Evolutionary conservation across 2,113 vertebrate genomes (phyloP).

Genomic region (Oryzias woworae): DNA sequence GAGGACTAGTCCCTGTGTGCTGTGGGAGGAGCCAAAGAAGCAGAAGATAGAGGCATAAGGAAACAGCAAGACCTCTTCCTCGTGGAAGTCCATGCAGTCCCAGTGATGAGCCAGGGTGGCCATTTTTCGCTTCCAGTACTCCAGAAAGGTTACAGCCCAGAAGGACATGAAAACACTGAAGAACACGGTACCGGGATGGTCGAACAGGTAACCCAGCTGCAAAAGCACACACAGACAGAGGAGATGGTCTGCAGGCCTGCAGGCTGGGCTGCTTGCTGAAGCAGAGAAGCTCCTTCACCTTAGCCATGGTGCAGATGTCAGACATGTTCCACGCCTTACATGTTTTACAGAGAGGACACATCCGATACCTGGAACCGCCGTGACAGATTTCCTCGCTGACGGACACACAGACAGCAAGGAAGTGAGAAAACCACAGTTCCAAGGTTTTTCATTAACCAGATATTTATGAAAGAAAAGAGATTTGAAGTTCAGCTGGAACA

Average conservation of each 20-base stretch:
- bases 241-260: not conserved
- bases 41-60: no score
- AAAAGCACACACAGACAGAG: not conserved
- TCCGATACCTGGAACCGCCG: slow-evolving; percentile 72
- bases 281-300: slow-evolving; percentile 55
- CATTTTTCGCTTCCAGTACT: slow-evolving; percentile 83
- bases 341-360: slow-evolving; percentile 81
- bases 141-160: slow-evolving; percentile 82
- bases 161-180: slow-evolving; percentile 86
- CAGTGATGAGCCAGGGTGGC: slow-evolving; percentile 81
- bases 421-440: slow-evolving; percentile 1
- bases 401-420: slow-evolving; percentile 17
- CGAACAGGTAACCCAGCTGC: slow-evolving; percentile 81
- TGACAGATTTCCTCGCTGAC: slow-evolving; percentile 79
- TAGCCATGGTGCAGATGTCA: slow-evolving; percentile 83
- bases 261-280: not conserved
- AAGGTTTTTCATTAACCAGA: not conserved
- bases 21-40: no score
- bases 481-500: no score
- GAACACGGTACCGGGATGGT: slow-evolving; percentile 80
- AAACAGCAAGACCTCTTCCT: slow-evolving; percentile 72
- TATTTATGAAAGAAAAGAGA: no score
- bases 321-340: slow-evolving; percentile 81
- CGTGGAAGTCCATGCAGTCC: slow-evolving; percentile 83
- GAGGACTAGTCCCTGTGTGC: no score